A percentile compares a stretch with the other conserved stretches of the same genome.
Evolutionary conservation across 2,797 vertebrate genomes (phyloP).

Genomic region (Apodemus agrarius): DNA sequence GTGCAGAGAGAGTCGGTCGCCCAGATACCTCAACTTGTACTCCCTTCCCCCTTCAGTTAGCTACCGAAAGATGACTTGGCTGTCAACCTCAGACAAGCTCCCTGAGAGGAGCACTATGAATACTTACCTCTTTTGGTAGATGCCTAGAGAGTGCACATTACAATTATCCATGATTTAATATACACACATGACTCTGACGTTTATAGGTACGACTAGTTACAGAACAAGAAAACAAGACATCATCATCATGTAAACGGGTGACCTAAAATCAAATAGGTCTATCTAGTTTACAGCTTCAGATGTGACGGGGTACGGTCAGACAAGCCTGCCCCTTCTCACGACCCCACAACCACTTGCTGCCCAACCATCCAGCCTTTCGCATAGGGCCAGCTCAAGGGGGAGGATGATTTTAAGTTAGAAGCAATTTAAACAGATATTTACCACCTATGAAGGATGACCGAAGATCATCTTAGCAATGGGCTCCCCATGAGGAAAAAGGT

Average conservation of each 20-base stretch:
- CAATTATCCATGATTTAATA: background rate
- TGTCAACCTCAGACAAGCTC: background rate
- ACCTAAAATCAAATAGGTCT: background rate
- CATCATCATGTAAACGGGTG: background rate
- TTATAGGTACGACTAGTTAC: background rate
- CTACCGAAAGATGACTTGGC: background rate
- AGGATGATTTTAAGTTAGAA: background rate
- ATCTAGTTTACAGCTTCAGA: background rate
- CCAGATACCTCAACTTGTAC: background rate
- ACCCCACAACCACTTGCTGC: background rate
- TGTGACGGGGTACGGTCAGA: background rate
- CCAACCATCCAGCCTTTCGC: background rate
- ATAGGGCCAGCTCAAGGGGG: background rate
- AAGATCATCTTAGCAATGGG: background rate
- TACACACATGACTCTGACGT: background rate
- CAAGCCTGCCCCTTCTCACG: background rate
- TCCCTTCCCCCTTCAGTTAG: background rate
- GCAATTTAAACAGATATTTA: background rate
- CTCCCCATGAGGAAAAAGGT: background rate
- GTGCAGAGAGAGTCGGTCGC: background rate
- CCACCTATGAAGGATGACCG: background rate
- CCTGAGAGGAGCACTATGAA: rapidly evolving
- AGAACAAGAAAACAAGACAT: background rate
- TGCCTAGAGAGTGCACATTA: background rate
- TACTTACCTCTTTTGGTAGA: background rate